phyloP scores from a whole-genome alignment of 1,140 invertebrate genomes.

The Anadara kagoshimensis region DNA sequence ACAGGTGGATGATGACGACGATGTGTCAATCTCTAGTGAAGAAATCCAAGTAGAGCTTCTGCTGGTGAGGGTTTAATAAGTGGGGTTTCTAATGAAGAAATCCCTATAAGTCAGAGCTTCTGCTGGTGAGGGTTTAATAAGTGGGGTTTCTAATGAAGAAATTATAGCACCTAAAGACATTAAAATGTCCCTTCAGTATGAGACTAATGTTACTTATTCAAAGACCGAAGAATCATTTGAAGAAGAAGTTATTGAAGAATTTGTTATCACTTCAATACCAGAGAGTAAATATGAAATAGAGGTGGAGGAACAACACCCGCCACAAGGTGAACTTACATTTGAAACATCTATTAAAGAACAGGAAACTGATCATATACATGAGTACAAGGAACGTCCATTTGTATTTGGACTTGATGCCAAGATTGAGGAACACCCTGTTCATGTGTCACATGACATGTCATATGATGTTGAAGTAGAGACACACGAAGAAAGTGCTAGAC shows the following conservation, averaged over 20 bases:
- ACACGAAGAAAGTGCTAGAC: neutral
- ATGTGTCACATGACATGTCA: constrained; percentile 3
- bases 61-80: too few relatives aligned
- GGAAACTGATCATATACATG: neutral
- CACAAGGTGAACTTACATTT: neutral
- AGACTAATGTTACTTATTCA: too few relatives aligned
- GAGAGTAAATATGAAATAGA: constrained; percentile 9
- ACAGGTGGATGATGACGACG: constrained; percentile 5
- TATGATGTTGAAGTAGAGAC: constrained; percentile 1
- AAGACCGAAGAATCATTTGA: constrained; percentile 20
- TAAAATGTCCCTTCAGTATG: too few relatives aligned
- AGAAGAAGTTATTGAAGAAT: constrained; percentile 38
- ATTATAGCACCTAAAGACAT: too few relatives aligned
- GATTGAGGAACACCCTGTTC: neutral
- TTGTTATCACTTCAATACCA: neutral
- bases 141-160: too few relatives aligned
- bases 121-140: too few relatives aligned
- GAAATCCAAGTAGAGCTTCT: constrained; percentile 19
- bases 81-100: too few relatives aligned
- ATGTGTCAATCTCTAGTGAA: constrained; percentile 32
- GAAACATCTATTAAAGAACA: neutral
- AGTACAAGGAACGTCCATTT: neutral
- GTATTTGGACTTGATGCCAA: neutral
- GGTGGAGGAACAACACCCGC: constrained; percentile 19
- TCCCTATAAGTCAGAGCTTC: too few relatives aligned